Percentiles rank a stretch among this genome's conserved stretches.
phyloP scores from a whole-genome alignment of 2,113 vertebrate genomes.

The Cygnus atratus region DNA sequence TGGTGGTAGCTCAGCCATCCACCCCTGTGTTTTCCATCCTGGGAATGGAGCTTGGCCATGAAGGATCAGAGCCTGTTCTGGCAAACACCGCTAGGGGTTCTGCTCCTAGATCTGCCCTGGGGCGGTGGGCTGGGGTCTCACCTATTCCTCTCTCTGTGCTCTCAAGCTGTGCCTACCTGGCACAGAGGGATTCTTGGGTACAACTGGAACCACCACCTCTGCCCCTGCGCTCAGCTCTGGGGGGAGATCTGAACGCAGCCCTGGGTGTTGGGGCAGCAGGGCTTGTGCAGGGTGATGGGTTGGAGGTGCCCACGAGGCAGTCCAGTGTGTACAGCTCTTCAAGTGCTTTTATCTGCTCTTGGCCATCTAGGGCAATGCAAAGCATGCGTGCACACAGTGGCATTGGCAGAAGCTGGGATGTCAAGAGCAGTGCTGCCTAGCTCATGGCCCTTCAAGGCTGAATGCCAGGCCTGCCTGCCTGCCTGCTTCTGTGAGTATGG shows the following conservation, averaged over 20 bases:
- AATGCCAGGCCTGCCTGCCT: fast-evolving
- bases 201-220: background rate
- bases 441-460: fast-evolving
- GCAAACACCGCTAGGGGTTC: background rate
- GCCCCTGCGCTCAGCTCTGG: background rate
- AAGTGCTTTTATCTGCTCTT: slow-evolving; percentile 31
- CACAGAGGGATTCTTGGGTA: background rate
- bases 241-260: fast-evolving
- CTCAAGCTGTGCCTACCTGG: fast-evolving
- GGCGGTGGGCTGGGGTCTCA: background rate
- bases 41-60: background rate
- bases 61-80: background rate
- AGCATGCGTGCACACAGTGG: fast-evolving
- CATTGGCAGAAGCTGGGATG: background rate
- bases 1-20: background rate
- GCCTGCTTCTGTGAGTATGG: background rate
- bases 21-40: background rate
- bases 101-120: background rate
- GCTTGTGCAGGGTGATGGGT: background rate
- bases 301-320: background rate
- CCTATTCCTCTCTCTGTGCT: background rate
- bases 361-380: slow-evolving; percentile 58
- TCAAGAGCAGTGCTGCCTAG: background rate
- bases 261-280: fast-evolving
- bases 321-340: background rate